Conservation (phyloP, 2,888 invertebrate species). For the Hemithea aestivaria region DNA sequence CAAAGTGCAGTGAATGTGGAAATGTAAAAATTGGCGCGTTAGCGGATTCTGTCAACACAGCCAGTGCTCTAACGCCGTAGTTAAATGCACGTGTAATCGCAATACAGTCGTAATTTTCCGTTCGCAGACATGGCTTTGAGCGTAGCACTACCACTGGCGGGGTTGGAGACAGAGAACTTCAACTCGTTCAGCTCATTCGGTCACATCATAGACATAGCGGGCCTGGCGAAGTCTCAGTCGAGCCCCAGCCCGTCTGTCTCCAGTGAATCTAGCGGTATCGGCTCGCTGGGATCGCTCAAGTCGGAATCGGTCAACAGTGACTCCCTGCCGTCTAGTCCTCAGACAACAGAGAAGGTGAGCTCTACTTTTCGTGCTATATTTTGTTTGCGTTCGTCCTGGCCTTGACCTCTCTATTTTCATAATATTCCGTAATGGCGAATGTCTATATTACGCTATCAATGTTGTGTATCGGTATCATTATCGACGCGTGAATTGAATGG, state of each 20-base stretch:
- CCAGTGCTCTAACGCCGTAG: constrained; percentile 57
- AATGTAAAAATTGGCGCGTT: constrained; percentile 64
- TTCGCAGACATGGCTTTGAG: constrained; percentile 80
- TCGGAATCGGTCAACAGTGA: constrained; percentile 71
- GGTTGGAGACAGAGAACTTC: constrained; percentile 76
- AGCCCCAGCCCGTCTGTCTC: constrained; percentile 78
- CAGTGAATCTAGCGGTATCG: constrained; percentile 82
- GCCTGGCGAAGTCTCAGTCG: constrained; percentile 67
- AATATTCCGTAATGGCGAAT: constrained; percentile 78
- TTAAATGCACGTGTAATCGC: constrained; percentile 70
- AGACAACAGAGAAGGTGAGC: constrained; percentile 74
- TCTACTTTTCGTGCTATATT: constrained; percentile 40
- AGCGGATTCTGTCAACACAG: constrained; percentile 69
- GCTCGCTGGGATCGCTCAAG: constrained; percentile 77
- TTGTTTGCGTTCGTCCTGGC: constrained; percentile 76
- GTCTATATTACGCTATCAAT: constrained; percentile 65
- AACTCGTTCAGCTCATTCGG: constrained; percentile 69
- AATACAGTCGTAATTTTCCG: constrained; percentile 53
- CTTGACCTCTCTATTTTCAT: constrained; percentile 80
- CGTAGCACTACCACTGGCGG: constrained; percentile 79
- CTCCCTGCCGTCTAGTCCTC: constrained; percentile 75
- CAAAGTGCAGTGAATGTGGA: constrained; percentile 40
- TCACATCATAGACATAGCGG: constrained; percentile 75
- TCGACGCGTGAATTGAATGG: constrained; percentile 53
- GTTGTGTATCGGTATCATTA: constrained; percentile 47